Evolutionary conservation across 2,888 invertebrate genomes (phyloP).

Genomic region (Macrosiphum euphorbiae): DNA sequence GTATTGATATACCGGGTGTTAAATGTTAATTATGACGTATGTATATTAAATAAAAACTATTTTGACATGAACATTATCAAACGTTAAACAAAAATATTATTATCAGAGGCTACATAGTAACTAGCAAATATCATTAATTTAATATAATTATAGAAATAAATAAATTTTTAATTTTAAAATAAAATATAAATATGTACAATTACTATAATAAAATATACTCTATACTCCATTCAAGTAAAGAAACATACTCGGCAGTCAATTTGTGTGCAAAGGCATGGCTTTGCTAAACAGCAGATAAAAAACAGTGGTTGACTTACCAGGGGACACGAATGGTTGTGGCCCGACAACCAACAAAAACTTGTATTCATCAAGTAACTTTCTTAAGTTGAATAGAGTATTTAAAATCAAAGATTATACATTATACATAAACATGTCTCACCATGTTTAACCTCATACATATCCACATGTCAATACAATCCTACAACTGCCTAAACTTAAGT

Average conservation of each 20-base stretch:
- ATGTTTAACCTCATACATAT: not conserved
- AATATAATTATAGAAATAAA: not conserved
- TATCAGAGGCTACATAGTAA: not conserved
- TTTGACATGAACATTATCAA: not conserved
- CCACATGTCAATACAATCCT: not conserved
- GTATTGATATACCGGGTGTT: not conserved
- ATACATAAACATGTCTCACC: not conserved
- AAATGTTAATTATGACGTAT: not conserved
- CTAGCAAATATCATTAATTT: not conserved
- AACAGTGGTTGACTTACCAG: not conserved
- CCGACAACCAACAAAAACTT: not conserved
- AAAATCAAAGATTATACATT: not conserved
- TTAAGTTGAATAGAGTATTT: not conserved
- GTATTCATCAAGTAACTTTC: not conserved
- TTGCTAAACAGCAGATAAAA: not conserved
- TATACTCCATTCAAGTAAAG: not conserved
- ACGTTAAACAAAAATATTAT: not conserved
- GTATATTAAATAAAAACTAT: not conserved
- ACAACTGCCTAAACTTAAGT: not conserved
- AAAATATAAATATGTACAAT: not conserved
- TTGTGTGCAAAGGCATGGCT: not conserved
- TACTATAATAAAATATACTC: not conserved
- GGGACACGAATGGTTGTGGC: not conserved
- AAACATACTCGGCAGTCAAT: not conserved
- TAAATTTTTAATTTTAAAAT: not conserved